Conservation (phyloP, 92 coral and sea anemone genomes). For the Desmophyllum pertusum region DNA sequence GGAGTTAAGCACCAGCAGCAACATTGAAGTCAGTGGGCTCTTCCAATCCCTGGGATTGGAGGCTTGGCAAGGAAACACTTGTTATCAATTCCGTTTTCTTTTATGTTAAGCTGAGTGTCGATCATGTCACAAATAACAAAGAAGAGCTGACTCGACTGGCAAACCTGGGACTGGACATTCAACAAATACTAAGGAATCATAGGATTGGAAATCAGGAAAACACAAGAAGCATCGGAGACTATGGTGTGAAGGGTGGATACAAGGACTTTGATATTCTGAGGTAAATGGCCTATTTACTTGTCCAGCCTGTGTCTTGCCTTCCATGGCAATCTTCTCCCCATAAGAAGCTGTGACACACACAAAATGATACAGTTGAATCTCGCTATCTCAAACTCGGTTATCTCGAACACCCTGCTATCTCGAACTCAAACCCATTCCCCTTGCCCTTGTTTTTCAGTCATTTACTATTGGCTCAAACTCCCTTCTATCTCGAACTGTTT, state of each 20-base stretch:
- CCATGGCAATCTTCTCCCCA: too few relatives aligned
- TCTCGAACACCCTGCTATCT: too few relatives aligned
- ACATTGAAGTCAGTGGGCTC: too few relatives aligned
- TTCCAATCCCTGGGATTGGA: not conserved
- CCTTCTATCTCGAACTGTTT: too few relatives aligned
- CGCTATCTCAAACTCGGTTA: too few relatives aligned
- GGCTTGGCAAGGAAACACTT: not conserved
- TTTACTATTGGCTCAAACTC: too few relatives aligned
- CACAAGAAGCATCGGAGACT: conserved; percentile 96
- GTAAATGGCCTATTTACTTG: conserved; percentile 45
- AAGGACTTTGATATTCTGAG: conserved; percentile 97
- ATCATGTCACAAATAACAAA: conserved; percentile 86
- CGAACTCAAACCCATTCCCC: too few relatives aligned
- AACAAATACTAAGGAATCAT: conserved; percentile 77
- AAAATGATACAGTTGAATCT: too few relatives aligned
- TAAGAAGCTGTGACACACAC: too few relatives aligned
- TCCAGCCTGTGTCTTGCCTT: too few relatives aligned
- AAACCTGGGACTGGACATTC: conserved; percentile 86
- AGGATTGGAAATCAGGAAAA: conserved; percentile 92
- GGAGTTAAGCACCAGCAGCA: not conserved
- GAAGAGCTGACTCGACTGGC: conserved; percentile 82
- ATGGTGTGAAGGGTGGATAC: conserved; percentile 96
- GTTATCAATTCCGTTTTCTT: not conserved
- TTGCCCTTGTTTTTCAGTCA: too few relatives aligned
- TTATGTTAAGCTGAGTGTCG: conserved; percentile 71